A percentile compares a stretch with the other conserved stretches of the same genome.
These are phyloP conservation scores for Eurytoma adleriae DNA, from an alignment of 2,888 invertebrate species.

Conservation along the genomic window DNA sequence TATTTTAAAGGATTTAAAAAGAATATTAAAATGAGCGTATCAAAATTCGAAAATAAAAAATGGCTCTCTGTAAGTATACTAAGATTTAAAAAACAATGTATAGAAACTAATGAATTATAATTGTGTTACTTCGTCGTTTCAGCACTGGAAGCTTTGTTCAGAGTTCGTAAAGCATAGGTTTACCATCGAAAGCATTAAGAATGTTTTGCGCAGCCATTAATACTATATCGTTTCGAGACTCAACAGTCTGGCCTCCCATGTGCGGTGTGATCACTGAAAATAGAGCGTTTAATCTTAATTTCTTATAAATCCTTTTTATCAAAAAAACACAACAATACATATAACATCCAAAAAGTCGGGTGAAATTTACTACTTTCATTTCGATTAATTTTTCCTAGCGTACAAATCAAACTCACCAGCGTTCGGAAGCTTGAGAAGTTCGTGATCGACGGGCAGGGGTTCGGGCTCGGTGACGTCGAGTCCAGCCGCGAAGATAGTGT, in stretches of 20 bases:
- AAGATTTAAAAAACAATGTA: too few relatives aligned
- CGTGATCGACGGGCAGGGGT: slow-evolving; percentile 88
- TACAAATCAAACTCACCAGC: slow-evolving; percentile 80
- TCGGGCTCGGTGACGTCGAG: slow-evolving; percentile 95
- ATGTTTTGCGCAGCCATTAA: slow-evolving; percentile 88
- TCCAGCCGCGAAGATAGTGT: slow-evolving; percentile 90
- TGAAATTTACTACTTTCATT: not conserved
- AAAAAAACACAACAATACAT: too few relatives aligned
- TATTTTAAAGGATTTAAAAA: too few relatives aligned
- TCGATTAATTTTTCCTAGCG: not conserved
- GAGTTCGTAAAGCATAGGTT: slow-evolving; percentile 79
- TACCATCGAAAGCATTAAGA: slow-evolving; percentile 83
- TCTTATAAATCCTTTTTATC: slow-evolving; percentile 38
- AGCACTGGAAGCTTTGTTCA: slow-evolving; percentile 49
- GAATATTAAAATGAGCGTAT: too few relatives aligned
- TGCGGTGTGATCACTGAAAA: slow-evolving; percentile 89
- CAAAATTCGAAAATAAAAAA: too few relatives aligned
- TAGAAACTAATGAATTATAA: too few relatives aligned
- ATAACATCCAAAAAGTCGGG: too few relatives aligned
- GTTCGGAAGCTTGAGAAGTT: slow-evolving; percentile 87
- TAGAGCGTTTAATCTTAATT: slow-evolving; percentile 27
- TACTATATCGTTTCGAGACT: slow-evolving; percentile 88
- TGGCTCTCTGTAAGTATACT: slow-evolving; percentile 26
- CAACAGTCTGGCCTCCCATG: slow-evolving; percentile 89
- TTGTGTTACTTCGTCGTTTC: too few relatives aligned